These are phyloP conservation scores for Coenonympha glycerion DNA, from an alignment of 2,888 invertebrate genomes.

Conservation along the genomic window DNA sequence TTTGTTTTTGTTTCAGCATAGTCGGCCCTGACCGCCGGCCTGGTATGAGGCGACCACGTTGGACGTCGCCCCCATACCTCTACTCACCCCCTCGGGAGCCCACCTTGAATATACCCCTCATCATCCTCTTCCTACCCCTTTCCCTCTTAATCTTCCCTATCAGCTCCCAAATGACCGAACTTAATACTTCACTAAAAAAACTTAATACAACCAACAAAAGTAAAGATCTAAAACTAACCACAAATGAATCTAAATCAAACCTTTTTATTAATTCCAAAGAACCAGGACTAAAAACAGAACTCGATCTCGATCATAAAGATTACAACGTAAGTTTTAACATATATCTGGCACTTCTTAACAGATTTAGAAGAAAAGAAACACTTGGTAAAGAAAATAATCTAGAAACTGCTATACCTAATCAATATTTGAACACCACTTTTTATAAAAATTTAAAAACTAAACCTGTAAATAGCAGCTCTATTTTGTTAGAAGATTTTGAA, in stretches of 20 bases:
- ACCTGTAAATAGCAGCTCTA: slow-evolving; percentile 3
- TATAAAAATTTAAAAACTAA: background rate
- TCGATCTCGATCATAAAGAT: slow-evolving; percentile 7
- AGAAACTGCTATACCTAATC: slow-evolving; percentile 26
- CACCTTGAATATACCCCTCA: slow-evolving; percentile 46
- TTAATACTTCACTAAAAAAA: slow-evolving; percentile 10
- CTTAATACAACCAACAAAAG: background rate
- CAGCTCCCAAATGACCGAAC: slow-evolving; percentile 47
- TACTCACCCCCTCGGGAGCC: slow-evolving; percentile 56
- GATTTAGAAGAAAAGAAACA: slow-evolving; percentile 60
- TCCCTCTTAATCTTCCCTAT: slow-evolving; percentile 43
- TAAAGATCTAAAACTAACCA: background rate
- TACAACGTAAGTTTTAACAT: slow-evolving; percentile 30
- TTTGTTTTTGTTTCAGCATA: slow-evolving; percentile 31
- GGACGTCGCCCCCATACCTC: slow-evolving; percentile 47
- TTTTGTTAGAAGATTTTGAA: slow-evolving; percentile 2
- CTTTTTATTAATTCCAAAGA: background rate
- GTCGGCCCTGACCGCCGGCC: slow-evolving; percentile 34
- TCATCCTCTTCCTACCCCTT: slow-evolving; percentile 39
- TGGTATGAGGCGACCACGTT: slow-evolving; percentile 65
- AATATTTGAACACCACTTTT: slow-evolving; percentile 18
- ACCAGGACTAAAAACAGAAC: background rate
- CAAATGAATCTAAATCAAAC: background rate
- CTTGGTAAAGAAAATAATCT: slow-evolving; percentile 25
- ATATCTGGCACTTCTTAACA: slow-evolving; percentile 50